Evolutionary conservation across 2,797 vertebrate species (phyloP).

Genomic region (Acipenser ruthenus): DNA sequence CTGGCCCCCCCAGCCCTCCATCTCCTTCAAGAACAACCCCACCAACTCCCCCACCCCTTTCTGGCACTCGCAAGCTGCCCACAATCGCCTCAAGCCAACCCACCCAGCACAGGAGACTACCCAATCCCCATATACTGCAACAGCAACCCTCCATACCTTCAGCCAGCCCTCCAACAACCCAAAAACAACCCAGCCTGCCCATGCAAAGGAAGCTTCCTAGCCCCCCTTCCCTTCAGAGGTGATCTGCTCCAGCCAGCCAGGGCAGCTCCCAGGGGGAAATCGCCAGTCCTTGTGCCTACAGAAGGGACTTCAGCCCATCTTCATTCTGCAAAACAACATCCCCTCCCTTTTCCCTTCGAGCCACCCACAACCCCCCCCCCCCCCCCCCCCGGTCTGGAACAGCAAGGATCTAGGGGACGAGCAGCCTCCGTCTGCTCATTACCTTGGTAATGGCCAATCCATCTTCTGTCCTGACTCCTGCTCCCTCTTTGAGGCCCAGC

Average conservation of each 20-base stretch:
- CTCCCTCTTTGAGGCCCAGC: slow-evolving; percentile 74
- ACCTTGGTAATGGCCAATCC: slow-evolving; percentile 56
- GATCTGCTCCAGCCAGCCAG: slow-evolving; percentile 11
- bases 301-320: slow-evolving; percentile 28
- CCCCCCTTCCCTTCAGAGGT: slow-evolving; percentile 25
- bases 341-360: slow-evolving; percentile 24
- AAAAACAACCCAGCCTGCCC: slow-evolving; percentile 42
- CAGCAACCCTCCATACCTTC: slow-evolving; percentile 37
- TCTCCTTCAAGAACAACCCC: slow-evolving; percentile 29
- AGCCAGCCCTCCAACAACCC: slow-evolving; percentile 41
- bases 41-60: slow-evolving; percentile 43
- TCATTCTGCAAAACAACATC: no score
- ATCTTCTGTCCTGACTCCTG: slow-evolving; percentile 74
- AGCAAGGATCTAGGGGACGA: no score
- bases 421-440: no score
- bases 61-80: slow-evolving; percentile 49
- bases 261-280: not conserved
- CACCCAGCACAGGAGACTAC: slow-evolving; percentile 46
- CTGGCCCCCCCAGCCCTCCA: slow-evolving; percentile 37
- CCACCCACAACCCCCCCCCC: not conserved
- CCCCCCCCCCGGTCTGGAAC: slow-evolving; percentile 28
- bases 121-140: slow-evolving; percentile 50
- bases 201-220: slow-evolving; percentile 45
- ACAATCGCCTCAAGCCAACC: slow-evolving; percentile 48
- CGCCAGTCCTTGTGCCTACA: slow-evolving; percentile 22